Evolutionary conservation across 2,113 vertebrate species (phyloP).

Genomic region (Platysternon megacephalum): DNA sequence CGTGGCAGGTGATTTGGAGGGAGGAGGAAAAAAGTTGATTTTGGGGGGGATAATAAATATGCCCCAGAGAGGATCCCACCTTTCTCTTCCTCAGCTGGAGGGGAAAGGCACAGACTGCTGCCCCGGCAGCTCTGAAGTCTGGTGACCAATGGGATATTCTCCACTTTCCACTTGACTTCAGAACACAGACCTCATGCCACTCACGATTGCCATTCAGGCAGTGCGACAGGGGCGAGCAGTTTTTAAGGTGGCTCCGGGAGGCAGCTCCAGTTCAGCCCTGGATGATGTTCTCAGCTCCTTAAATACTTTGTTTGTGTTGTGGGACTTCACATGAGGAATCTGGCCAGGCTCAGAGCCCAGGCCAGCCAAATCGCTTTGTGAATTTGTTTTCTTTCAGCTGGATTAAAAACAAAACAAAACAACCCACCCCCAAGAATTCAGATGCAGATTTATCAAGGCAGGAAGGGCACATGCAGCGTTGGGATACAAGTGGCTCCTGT

Average conservation of each 20-base stretch:
- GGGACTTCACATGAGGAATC: background rate
- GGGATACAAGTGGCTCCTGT: background rate
- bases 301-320: constrained; percentile 2
- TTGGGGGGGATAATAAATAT: background rate
- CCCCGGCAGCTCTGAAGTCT: no score
- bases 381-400: background rate
- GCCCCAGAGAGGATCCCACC: background rate
- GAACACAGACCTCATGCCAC: background rate
- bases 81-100: background rate
- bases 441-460: background rate
- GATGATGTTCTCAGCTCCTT: background rate
- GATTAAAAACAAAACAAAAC: background rate
- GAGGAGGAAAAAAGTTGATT: background rate
- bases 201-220: background rate
- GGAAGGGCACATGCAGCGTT: background rate
- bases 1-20: background rate
- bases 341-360: background rate
- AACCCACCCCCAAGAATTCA: background rate
- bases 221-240: no score
- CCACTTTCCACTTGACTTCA: background rate
- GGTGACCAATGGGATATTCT: background rate
- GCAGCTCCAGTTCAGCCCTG: background rate
- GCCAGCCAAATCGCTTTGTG: background rate
- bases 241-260: constrained; percentile 7
- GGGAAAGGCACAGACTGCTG: background rate